Evolutionary conservation across 2,113 vertebrate genomes (phyloP).

Genomic region (Theristicus caerulescens): DNA sequence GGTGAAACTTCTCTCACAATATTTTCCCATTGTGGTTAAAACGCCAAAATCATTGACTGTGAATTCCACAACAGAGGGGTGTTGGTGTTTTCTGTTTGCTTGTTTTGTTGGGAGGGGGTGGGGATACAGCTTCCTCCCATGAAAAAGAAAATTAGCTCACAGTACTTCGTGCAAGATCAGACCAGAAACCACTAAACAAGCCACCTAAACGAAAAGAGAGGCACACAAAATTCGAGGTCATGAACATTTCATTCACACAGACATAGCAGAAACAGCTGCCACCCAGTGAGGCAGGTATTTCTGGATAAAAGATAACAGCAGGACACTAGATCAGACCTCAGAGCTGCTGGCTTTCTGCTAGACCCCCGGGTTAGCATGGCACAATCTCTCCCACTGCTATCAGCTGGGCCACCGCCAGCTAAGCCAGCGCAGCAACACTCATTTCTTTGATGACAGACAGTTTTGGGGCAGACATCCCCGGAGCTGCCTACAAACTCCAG

Average conservation of each 20-base stretch:
- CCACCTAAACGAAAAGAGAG: not conserved
- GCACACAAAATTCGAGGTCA: not conserved
- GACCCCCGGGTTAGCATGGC: not conserved
- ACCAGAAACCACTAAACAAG: not conserved
- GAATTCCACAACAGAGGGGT: not conserved
- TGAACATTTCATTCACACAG: not conserved
- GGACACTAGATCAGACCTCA: not conserved
- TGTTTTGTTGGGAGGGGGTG: not conserved
- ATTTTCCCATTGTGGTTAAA: not conserved
- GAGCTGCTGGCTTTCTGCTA: rapidly evolving
- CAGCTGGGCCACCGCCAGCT: not conserved
- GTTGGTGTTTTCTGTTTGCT: not conserved
- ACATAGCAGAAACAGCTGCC: not conserved
- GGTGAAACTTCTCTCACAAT: not conserved
- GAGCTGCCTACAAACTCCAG: not conserved
- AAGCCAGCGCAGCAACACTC: too few relatives aligned
- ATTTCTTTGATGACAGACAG: too few relatives aligned
- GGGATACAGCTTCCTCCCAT: not conserved
- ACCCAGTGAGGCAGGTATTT: not conserved
- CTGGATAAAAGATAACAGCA: not conserved
- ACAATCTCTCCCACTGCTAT: rapidly evolving
- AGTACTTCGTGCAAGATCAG: not conserved
- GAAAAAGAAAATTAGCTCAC: not conserved
- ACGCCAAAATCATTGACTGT: not conserved
- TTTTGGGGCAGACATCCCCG: not conserved